Evolutionary conservation across 2,888 invertebrate genomes (phyloP), one percentile per base, ranked within the genome.

Genomic region (Labia minor): DNA sequence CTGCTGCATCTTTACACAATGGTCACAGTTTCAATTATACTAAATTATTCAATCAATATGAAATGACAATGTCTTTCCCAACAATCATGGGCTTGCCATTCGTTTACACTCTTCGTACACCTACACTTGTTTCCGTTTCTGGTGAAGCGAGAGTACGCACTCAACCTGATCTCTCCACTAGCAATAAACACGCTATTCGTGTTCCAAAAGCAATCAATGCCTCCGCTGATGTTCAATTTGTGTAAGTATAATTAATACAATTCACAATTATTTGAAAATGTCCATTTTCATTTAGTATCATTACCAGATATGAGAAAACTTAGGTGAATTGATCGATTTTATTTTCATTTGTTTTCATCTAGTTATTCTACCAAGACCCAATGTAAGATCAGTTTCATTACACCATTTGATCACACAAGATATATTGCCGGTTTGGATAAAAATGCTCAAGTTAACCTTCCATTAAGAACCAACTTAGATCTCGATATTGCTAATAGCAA

Each of bases 11-110:
- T 14, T 73, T 84, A 8, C 76, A 76, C 61, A 73, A 81, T 8
- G 84, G 84, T 64, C 76, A 80, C 62, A 74, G 80, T 18, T 78
- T 83, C 71, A 83, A 85, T 73, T 81, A 82, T 76, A 86, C 84
- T 61, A 86, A 85, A 75, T 77, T 86, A 11, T 74, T 80, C 64
- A 83, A 84, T 72, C 78, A 81, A 65, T 80, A 81, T 63, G 83
- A 86, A 70, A 77, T 85, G 8, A 81, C 82, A 10, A 76, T 88
- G 16, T 84, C 85, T 76, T 85, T 88, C 81, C 88, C 89, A 1
- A 82, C 86, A n/a, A 85, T 83, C 68, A 82, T 82, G 71, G 89
- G 89, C 75, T 78, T 88, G 71, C 88, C 89, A 11, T 87, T 87
- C 75, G 77, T 85, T 68, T 87, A 80, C 76, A 83, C 82, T 66